Conservation (phyloP, 2,888 invertebrate species). For the Agonopterix alstromeriana region DNA sequence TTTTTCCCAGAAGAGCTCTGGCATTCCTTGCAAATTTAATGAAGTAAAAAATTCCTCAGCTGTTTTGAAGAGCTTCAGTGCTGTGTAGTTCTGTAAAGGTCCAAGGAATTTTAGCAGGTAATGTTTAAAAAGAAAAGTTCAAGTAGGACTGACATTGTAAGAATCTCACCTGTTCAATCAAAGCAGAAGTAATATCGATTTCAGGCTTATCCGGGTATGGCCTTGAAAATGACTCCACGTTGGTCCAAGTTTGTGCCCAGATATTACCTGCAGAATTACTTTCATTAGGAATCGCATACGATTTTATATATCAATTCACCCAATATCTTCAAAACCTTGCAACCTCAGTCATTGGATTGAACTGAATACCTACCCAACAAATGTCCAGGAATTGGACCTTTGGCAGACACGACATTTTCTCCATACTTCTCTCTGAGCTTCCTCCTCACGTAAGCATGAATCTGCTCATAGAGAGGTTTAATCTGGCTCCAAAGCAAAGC, state of each 20-base stretch:
- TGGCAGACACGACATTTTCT: conserved; percentile 77
- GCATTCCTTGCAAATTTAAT: conserved; percentile 85
- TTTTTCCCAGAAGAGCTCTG: conserved; percentile 87
- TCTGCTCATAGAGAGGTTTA: conserved; percentile 86
- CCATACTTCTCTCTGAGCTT: conserved; percentile 83
- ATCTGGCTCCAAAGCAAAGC: conserved; percentile 83
- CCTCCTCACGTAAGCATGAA: conserved; percentile 88
- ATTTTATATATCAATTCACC: too few species aligned
- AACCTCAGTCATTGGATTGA: too few species aligned
- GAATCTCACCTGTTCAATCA: conserved; percentile 78
- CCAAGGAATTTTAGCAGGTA: conserved; percentile 14
- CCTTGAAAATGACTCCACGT: conserved; percentile 79
- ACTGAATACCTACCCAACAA: conserved; percentile 73
- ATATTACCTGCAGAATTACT: conserved; percentile 79
- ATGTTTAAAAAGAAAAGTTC: too few species aligned
- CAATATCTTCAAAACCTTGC: too few species aligned
- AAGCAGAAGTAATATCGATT: conserved; percentile 82
- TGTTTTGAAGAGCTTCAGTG: conserved; percentile 85
- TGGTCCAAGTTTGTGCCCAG: conserved; percentile 89
- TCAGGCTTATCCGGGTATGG: conserved; percentile 83
- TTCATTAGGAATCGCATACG: too few species aligned
- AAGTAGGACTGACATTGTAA: too few species aligned
- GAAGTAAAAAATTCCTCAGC: conserved; percentile 92
- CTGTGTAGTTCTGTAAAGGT: conserved; percentile 80
- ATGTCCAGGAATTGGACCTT: conserved; percentile 87